Percentiles rank a stretch among this genome's conserved stretches.
Conservation (phyloP, 1,140 invertebrate genomes). For the Macrobrachium nipponense region DNA sequence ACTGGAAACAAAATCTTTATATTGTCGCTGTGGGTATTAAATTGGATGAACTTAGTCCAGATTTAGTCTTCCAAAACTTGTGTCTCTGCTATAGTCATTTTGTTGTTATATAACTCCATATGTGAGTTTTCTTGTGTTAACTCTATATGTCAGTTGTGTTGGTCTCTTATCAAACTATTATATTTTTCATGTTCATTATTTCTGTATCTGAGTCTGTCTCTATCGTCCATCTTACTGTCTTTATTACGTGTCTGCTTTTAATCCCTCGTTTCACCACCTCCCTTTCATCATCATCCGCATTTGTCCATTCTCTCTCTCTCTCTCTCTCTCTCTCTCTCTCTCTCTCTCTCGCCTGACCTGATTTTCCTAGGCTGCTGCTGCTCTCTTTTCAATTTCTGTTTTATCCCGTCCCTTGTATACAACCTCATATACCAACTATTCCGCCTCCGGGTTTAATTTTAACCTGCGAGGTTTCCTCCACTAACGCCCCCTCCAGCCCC, state of each 20-base stretch:
- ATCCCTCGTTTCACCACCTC: background rate
- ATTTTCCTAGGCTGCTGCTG: background rate
- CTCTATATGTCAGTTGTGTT: too few relatives aligned
- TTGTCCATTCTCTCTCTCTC: conserved; percentile 7
- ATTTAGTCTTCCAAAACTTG: too few relatives aligned
- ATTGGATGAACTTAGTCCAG: too few relatives aligned
- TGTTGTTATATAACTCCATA: too few relatives aligned
- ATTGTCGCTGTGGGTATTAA: too few relatives aligned
- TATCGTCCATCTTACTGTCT: background rate
- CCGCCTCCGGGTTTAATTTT: conserved; percentile 8
- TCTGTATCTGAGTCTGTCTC: background rate
- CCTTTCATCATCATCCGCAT: background rate
- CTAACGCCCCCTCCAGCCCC: background rate
- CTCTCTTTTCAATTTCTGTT: background rate
- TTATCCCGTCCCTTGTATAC: background rate
- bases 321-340: conserved; percentile 18
- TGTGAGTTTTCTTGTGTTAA: too few relatives aligned
- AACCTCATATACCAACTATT: background rate
- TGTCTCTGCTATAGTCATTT: too few relatives aligned
- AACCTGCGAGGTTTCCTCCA: background rate
- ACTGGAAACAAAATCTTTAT: too few relatives aligned
- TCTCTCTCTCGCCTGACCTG: background rate
- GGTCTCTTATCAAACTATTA: too few relatives aligned
- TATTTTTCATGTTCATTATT: background rate
- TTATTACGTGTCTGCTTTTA: background rate